These are phyloP conservation scores for Vesta saturnalis DNA, from an alignment of 2,888 invertebrate species.

Conservation along the genomic window DNA sequence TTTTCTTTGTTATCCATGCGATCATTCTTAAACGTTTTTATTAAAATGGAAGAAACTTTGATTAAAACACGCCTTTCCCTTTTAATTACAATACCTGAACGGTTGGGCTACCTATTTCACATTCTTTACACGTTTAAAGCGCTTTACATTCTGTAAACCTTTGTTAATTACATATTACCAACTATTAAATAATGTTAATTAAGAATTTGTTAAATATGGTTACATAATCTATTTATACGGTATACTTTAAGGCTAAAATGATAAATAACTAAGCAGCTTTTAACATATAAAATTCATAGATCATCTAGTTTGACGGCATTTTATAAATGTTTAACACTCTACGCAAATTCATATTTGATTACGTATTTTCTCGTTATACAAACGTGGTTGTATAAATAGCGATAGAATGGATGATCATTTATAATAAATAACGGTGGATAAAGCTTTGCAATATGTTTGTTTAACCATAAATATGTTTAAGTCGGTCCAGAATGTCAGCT, in stretches of 20 bases:
- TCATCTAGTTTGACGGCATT: constrained; percentile 4
- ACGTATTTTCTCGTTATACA: not conserved
- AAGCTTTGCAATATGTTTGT: too few species aligned
- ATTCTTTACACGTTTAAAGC: not conserved
- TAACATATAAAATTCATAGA: constrained; percentile 13
- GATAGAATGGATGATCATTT: not conserved
- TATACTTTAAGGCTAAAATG: not conserved
- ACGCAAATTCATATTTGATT: constrained; percentile 4
- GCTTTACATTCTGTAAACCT: too few species aligned
- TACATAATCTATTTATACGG: too few species aligned
- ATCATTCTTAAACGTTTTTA: constrained; percentile 2
- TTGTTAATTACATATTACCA: too few species aligned
- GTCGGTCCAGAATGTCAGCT: too few species aligned
- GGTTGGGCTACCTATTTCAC: not conserved
- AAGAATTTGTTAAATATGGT: too few species aligned
- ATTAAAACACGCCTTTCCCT: not conserved
- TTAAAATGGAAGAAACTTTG: not conserved
- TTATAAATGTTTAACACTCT: not conserved
- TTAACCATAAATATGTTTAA: too few species aligned
- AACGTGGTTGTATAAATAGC: not conserved
- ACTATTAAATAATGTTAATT: too few species aligned
- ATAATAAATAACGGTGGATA: too few species aligned
- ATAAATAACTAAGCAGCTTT: constrained; percentile 9
- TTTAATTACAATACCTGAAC: not conserved
- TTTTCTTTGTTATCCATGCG: not conserved